Conservation (phyloP, 1,140 invertebrate species). For the Magallana gigas region DNA sequence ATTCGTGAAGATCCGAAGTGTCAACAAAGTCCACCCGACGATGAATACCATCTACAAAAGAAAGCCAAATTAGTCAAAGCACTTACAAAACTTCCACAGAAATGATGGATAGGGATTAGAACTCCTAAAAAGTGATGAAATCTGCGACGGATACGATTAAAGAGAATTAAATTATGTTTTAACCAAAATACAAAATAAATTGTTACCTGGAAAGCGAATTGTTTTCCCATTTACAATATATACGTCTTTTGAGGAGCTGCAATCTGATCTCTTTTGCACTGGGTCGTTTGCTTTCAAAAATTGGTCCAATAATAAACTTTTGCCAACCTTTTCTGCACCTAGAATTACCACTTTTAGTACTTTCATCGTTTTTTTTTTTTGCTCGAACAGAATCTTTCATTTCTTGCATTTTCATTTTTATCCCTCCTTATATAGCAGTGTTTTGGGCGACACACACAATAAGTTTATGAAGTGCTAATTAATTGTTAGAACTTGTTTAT, state of each 20-base stretch:
- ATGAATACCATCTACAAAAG: not conserved
- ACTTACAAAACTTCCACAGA: not conserved
- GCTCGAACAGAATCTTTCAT: not conserved
- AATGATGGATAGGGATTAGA: not conserved
- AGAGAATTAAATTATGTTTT: not conserved
- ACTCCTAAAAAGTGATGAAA: not conserved
- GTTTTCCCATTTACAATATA: not conserved
- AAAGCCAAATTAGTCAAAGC: not conserved
- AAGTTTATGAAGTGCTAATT: too few relatives aligned
- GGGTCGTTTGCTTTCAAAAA: not conserved
- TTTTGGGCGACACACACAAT: too few relatives aligned
- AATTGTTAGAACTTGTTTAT: too few relatives aligned
- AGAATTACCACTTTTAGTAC: not conserved
- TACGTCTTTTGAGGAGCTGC: not conserved
- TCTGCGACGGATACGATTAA: not conserved
- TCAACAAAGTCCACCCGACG: constrained; percentile 1
- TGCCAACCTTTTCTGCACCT: not conserved
- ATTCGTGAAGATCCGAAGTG: not conserved
- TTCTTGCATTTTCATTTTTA: not conserved
- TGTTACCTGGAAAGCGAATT: not conserved
- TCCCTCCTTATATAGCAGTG: too few relatives aligned
- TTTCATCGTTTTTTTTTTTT: not conserved
- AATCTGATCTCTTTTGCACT: not conserved
- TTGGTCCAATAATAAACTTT: not conserved
- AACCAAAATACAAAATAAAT: not conserved